Conservation (phyloP, 2,113 vertebrate species). For the Lipophrys pholis region DNA sequence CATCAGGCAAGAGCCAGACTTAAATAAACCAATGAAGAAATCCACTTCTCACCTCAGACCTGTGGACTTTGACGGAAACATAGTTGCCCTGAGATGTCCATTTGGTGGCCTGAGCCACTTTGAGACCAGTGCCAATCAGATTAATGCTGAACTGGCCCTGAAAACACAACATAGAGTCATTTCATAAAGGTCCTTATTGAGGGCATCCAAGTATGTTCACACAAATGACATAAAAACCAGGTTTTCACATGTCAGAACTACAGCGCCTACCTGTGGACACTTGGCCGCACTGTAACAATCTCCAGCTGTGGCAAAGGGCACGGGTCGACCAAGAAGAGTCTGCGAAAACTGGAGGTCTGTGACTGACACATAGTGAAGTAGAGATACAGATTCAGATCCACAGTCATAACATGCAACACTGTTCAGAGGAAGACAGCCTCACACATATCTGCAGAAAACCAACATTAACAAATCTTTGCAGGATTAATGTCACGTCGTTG, state of each 20-base stretch:
- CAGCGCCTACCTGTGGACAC: constrained; percentile 88
- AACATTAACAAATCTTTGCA: not conserved
- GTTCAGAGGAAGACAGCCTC: constrained; percentile 31
- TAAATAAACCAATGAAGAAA: not conserved
- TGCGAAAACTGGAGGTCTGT: constrained; percentile 91
- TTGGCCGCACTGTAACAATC: constrained; percentile 93
- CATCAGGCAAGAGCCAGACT: not conserved
- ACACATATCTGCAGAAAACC: constrained; percentile 3
- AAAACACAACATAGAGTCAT: constrained; percentile 10
- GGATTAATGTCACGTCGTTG: constrained; percentile 18
- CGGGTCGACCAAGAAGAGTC: constrained; percentile 85
- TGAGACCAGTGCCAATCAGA: constrained; percentile 91
- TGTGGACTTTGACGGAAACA: constrained; percentile 89
- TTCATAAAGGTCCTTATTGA: not conserved
- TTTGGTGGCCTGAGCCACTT: constrained; percentile 86
- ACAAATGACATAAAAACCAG: too few species aligned
- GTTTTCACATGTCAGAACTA: not conserved
- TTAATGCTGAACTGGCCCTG: constrained; percentile 97
- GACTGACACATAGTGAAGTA: constrained; percentile 75
- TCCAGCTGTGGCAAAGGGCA: constrained; percentile 91
- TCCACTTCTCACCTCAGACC: constrained; percentile 88
- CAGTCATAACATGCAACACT: constrained; percentile 43
- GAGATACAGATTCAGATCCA: constrained; percentile 44
- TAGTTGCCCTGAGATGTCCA: constrained; percentile 95
- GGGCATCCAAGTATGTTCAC: not conserved